A percentile compares a stretch with the other conserved stretches of the same genome.
Conservation (phyloP, 2,113 vertebrate species). For the Vulpes vulpes region DNA sequence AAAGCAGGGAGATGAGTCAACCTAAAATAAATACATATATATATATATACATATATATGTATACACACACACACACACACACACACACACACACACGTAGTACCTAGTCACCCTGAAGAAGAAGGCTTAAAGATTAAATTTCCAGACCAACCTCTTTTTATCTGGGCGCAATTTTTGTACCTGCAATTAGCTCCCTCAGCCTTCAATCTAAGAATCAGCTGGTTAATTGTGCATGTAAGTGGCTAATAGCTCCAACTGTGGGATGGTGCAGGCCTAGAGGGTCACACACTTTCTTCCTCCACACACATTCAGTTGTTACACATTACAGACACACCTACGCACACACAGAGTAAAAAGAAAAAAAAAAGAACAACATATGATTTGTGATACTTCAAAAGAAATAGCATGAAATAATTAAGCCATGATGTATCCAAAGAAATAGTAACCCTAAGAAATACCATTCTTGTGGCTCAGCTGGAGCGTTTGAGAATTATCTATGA, state of each 20-base stretch:
- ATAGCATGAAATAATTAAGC: slow-evolving; percentile 33
- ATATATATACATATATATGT: neutral
- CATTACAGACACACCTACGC: neutral
- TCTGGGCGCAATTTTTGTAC: slow-evolving; percentile 73
- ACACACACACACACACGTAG: neutral
- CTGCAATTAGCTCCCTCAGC: slow-evolving; percentile 76
- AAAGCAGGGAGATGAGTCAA: slow-evolving; percentile 39
- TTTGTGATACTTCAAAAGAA: neutral
- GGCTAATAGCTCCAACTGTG: slow-evolving; percentile 68
- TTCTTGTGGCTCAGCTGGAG: neutral
- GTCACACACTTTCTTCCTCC: slow-evolving; percentile 64
- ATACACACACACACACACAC: neutral
- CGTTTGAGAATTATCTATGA: slow-evolving; percentile 8
- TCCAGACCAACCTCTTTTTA: slow-evolving; percentile 69
- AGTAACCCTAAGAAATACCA: neutral
- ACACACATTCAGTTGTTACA: neutral
- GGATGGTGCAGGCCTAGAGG: slow-evolving; percentile 43
- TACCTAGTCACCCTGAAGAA: slow-evolving; percentile 62
- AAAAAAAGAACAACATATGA: neutral
- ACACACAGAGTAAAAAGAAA: neutral
- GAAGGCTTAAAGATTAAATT: slow-evolving; percentile 66
- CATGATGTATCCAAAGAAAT: neutral
- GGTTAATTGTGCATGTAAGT: slow-evolving; percentile 79
- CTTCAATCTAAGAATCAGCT: slow-evolving; percentile 78
- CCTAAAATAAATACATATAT: neutral